Base-by-base conservation (phyloP, 2,888 invertebrate genomes). In the Drosophila cracens region DNA sequence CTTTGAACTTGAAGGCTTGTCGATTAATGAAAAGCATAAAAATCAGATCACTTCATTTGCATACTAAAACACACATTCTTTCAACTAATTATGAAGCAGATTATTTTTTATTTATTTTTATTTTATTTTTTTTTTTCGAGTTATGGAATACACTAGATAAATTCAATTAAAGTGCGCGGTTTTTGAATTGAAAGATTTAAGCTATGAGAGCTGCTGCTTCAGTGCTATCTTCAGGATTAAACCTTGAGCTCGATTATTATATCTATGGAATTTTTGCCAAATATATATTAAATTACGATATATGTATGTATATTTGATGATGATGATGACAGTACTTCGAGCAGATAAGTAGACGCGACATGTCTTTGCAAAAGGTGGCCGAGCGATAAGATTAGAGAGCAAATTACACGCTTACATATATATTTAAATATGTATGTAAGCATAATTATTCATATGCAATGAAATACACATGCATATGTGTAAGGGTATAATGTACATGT, bases 241-340 rank as follows among this genome's bases (percentile, higher is more conserved):
- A 21, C 4, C 46, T 25, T 16, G 8, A 46, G 46, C 7, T 25
- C 21, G 16, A 46, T 21, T 21, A 7, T 46, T 18, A 38, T 18
- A 21, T 46, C 4, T 46, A 21, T 16, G 21, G 16, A 25, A 25
- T 16, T 46, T 2, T 46, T 25, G 21, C 7, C 4, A 21, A 43
- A n/a, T 43, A n/a, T n/a, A 43, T 43, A 43, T n/a, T 11, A 11
- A 6, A 6, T 21, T 43, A 21, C 11, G 21, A 16, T 46, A 46
- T 25, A 8, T 46, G 46, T 16, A 46, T 46, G 46, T 25, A 2
- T 25, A 46, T 25, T 46, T 46, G 46, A 21, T 16, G 46, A 46
- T 46, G 46, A 25, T 46, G 46, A 46, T 46, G 46, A 46, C 46
- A 46, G 46, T 46, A 25, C 21, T 46, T 25, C 21, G 21, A 46